Percentiles rank a stretch among this genome's conserved stretches.
Evolutionary conservation across 2,113 vertebrate genomes (phyloP).

Genomic region (Plotosus lineatus): DNA sequence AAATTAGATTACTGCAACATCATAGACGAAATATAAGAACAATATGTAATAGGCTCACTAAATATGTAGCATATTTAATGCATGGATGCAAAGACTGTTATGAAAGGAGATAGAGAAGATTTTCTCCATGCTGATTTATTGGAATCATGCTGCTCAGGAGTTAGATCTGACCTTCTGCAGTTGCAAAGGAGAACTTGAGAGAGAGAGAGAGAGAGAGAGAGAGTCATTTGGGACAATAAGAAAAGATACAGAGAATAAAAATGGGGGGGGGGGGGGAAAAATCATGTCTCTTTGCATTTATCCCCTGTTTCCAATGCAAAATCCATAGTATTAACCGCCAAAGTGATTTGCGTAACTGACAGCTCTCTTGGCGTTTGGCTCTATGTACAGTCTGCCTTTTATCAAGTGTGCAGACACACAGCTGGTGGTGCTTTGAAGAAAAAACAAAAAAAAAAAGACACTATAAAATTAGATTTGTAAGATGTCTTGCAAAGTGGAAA

Average conservation of each 20-base stretch:
- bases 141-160: slow-evolving; percentile 13
- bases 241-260: slow-evolving; percentile 21
- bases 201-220: not conserved
- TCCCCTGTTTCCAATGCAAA: slow-evolving; percentile 56
- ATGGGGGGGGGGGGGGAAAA: no score
- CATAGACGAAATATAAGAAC: not conserved
- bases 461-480: slow-evolving; percentile 16
- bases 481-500: slow-evolving; percentile 11
- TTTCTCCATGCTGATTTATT: slow-evolving; percentile 1
- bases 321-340: slow-evolving; percentile 62
- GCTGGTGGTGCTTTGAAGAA: slow-evolving; percentile 31
- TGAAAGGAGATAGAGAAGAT: not conserved
- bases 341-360: slow-evolving; percentile 55
- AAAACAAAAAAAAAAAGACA: not conserved
- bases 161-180: slow-evolving; percentile 28
- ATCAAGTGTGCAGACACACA: slow-evolving; percentile 47
- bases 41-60: not conserved
- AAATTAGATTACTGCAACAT: not conserved
- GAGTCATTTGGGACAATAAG: not conserved
- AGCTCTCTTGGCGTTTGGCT: slow-evolving; percentile 56
- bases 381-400: slow-evolving; percentile 68
- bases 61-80: not conserved
- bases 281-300: slow-evolving; percentile 46
- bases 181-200: not conserved
- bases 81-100: not conserved